Evolutionary conservation across 2,113 vertebrate genomes (phyloP), one percentile per base, ranked within the genome.

Genomic region (Neolamprologus modestus): DNA sequence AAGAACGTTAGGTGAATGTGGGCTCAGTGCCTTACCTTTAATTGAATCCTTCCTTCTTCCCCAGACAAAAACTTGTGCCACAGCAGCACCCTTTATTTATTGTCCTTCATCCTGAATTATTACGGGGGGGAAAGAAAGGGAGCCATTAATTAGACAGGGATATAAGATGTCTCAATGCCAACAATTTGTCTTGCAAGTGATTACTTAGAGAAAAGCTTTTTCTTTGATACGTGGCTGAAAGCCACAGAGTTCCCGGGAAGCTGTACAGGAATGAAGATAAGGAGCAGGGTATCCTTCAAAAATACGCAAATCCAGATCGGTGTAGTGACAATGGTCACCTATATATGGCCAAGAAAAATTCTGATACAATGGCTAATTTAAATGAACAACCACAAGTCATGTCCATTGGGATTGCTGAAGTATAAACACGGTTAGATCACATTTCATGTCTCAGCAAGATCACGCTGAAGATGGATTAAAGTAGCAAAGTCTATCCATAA

Each of bases 61-160:
- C 52, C 33, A 81, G 89, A 88, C 88, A 84, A 90, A 88, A 92
- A 82, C 50, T 59, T 84, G 54, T 10, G 11, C 54, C 57, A 71
- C n/a, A 35, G 84, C 86, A 87, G 81, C 82, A 59, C 85, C 90
- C 89, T 88, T 91, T 92, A 93, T 93, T 91, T 92, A 86, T 92
- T 93, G 93, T 91, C 90, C 88, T 87, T 94, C 94, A 91, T 91
- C 17, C 24, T 94, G 92, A 94, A 87, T 94, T 94, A 95, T 95
- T 92, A 90, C 81, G 26, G 71, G 87, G 71, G 81, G 87, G 24
- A 40, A 86, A 86, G 83, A 59, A 88, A 47, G 89, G 42, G 85
- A 88, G 50, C 57, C 90, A 92, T 94, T 94, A 90, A 94, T 94
- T 94, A 93, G 91, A 92, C 89, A 91, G 79, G 94, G 87, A 93